Conservation (phyloP, 2,888 invertebrate genomes). For the Oegoconia quadripuncta region DNA sequence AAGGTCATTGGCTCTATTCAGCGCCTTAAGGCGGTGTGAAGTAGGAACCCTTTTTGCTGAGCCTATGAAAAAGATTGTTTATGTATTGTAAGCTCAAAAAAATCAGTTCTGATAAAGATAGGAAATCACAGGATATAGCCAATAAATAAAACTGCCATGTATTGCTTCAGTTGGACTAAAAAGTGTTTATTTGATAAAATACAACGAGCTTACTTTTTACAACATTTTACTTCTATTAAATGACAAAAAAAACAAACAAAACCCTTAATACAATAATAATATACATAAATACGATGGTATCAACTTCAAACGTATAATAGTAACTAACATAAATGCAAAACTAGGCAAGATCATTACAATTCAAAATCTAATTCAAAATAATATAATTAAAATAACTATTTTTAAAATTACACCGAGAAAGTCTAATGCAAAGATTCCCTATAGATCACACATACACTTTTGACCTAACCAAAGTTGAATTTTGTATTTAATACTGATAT, state of each 20-base stretch:
- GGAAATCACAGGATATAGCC: neutral
- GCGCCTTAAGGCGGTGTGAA: too few relatives aligned
- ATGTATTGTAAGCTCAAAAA: neutral
- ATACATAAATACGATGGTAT: conserved; percentile 78
- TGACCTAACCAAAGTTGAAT: conserved; percentile 77
- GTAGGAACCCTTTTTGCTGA: too few relatives aligned
- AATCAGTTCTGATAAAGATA: neutral
- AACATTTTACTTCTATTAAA: conserved; percentile 78
- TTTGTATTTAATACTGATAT: conserved; percentile 79
- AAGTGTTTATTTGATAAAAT: conserved; percentile 80
- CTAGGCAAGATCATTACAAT: conserved; percentile 75
- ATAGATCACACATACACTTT: conserved; percentile 77
- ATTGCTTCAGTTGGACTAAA: conserved; percentile 80
- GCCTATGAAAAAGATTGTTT: too few relatives aligned
- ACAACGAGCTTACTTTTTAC: conserved; percentile 80
- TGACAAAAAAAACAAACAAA: conserved; percentile 78
- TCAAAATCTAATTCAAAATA: conserved; percentile 52
- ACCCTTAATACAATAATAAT: conserved; percentile 75
- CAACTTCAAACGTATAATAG: conserved; percentile 73
- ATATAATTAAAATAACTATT: conserved; percentile 51
- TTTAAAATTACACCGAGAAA: conserved; percentile 60
- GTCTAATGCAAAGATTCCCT: conserved; percentile 65
- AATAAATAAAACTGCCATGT: conserved; percentile 61
- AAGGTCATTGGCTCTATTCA: too few relatives aligned
- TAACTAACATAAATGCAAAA: conserved; percentile 77